phyloP scores from a whole-genome alignment of 2,113 vertebrate genomes.

The Laticauda colubrina region DNA sequence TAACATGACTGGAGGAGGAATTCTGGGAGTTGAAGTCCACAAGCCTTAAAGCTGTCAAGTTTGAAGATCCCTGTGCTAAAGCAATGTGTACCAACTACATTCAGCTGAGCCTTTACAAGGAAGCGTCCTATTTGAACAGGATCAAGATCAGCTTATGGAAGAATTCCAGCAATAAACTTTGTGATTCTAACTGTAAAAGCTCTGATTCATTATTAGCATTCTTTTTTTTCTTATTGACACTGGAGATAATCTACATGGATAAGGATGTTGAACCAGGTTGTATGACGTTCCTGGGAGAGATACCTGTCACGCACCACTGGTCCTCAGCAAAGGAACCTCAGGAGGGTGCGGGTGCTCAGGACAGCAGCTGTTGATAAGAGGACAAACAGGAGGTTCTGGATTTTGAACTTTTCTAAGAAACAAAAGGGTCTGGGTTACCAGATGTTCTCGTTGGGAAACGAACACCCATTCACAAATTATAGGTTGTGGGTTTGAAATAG shows the following conservation, averaged over 20 bases:
- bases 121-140: not conserved
- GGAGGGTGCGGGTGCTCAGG: not conserved
- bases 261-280: not conserved
- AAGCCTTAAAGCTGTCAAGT: too few relatives aligned
- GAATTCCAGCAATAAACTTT: not conserved
- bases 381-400: not conserved
- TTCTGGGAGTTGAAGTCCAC: too few relatives aligned
- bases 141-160: not conserved
- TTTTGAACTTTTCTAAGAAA: not conserved
- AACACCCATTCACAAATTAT: not conserved
- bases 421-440: not conserved
- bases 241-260: not conserved
- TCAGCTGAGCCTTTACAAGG: not conserved
- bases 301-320: rapidly evolving
- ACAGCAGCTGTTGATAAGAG: not conserved
- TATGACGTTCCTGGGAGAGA: not conserved
- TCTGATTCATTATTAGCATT: not conserved
- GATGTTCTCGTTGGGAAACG: not conserved
- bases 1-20: too few relatives aligned
- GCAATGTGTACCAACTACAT: not conserved
- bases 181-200: not conserved
- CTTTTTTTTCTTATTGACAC: not conserved
- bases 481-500: not conserved
- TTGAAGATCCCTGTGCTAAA: not conserved
- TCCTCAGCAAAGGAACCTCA: not conserved